Evolutionary conservation across 2,113 vertebrate species (phyloP), one percentile per base, ranked within the genome.

Genomic region (Ammospiza nelsoni): DNA sequence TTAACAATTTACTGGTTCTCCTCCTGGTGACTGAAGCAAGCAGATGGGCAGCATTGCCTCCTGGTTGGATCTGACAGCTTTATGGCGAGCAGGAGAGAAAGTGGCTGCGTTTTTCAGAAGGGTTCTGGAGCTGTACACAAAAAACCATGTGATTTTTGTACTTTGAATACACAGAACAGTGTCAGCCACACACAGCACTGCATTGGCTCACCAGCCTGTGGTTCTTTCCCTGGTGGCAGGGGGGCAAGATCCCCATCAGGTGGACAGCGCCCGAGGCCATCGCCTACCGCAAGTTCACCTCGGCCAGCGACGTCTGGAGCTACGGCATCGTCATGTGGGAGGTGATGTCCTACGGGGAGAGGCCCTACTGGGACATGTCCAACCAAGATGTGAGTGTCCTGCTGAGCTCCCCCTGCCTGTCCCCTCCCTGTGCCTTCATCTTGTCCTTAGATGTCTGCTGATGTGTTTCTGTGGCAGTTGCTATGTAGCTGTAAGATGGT

Each of bases 291-390:
- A 99, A 99, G 97, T 99, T 99, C 97, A 99, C 99, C 58, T 99
- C 99, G 5, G 98, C 99, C 41, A 99, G 99, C 76, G 99, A 99
- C 39, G 99, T 99, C 59, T 99, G 99, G 99, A 99, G 99, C 97
- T 99, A 99, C 2, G 99, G 99, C 86, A 99, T 99, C 15, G 99
- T 99, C 95, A 99, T 99, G 99, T 99, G 99, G 99, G 99, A 99
- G 96, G 99, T 99, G 98, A 99, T 99, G 99, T 99, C 99, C 57
- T 99, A 99, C 0, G 99, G 99, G 85, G 99, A 99, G 90, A 98
- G 99, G 16, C 99, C 99, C n/a, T 99, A 99, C 58, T 99, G 99
- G 99, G 99, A 99, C 80, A 99, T 99, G 99, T 99, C 99, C 77
- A 99, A 99, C 92, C 99, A 99, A 97, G 99, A 99, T 17, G 99